Conservation (phyloP, 2,113 vertebrate genomes). For the Tachuris rubrigastra region DNA sequence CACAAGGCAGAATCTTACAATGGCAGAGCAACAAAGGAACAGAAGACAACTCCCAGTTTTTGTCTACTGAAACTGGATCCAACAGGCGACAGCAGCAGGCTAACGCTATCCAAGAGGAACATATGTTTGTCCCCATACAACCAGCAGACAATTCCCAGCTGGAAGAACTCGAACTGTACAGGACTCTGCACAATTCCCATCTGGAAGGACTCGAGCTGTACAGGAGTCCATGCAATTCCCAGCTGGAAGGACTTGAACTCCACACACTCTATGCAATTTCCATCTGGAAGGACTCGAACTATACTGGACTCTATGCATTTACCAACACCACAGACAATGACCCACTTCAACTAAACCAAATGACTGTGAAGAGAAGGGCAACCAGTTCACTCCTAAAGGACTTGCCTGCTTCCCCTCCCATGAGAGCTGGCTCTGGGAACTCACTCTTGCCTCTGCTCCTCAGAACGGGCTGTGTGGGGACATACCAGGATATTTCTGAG, state of each 20-base stretch:
- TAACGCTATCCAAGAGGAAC: background rate
- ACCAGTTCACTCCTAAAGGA: background rate
- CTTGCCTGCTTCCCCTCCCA: background rate
- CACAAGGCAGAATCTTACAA: background rate
- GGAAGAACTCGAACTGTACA: background rate
- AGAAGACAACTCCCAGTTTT: background rate
- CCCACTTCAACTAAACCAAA: background rate
- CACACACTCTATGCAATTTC: background rate
- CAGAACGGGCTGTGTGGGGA: background rate
- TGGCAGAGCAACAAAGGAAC: background rate
- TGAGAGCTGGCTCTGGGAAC: fast-evolving
- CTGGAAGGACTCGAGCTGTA: background rate
- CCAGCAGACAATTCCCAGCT: background rate
- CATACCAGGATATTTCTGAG: background rate
- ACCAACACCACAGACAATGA: background rate
- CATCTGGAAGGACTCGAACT: background rate
- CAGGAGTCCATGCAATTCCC: background rate
- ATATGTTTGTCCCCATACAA: background rate
- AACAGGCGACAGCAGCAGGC: fast-evolving
- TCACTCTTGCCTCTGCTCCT: background rate
- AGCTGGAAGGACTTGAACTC: background rate
- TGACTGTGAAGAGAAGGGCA: background rate
- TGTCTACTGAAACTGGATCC: background rate
- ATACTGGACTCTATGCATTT: background rate
- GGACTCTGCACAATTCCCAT: background rate